Conservation (phyloP, 2,888 invertebrate genomes). For the Eretmocerus hayati region DNA sequence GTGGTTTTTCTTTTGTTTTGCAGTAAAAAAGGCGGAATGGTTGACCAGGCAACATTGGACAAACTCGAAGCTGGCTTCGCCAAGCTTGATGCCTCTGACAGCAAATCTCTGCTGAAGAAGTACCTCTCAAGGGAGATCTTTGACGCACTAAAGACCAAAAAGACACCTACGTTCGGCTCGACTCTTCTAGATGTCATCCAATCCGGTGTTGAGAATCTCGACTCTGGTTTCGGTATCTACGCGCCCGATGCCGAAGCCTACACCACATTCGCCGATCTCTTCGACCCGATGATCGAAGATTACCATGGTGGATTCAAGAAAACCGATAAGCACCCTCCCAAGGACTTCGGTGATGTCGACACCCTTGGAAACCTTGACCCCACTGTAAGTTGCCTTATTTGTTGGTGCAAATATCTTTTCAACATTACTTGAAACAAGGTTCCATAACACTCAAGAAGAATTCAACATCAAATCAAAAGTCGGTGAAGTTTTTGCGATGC, state of each 20-base stretch:
- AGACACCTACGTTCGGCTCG: conserved; percentile 89
- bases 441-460: no score
- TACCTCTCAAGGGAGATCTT: conserved; percentile 86
- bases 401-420: no score
- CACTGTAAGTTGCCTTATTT: conserved; percentile 45
- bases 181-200: conserved; percentile 90
- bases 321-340: conserved; percentile 87
- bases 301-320: conserved; percentile 95
- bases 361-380: conserved; percentile 90
- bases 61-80: conserved; percentile 87
- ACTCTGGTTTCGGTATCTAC: conserved; percentile 95
- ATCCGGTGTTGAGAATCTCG: conserved; percentile 92
- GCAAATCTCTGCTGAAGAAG: conserved; percentile 95
- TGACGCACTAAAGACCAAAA: conserved; percentile 85
- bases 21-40: conserved; percentile 75
- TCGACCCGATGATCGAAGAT: conserved; percentile 97
- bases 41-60: conserved; percentile 84
- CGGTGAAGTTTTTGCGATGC: no score
- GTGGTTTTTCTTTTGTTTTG: conserved; percentile 44
- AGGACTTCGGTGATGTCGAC: conserved; percentile 90
- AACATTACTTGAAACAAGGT: no score
- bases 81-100: conserved; percentile 81
- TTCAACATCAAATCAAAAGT: no score
- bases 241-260: conserved; percentile 96
- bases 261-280: conserved; percentile 83